Evolutionary conservation across 2,113 vertebrate species (phyloP), one percentile per base, ranked within the genome.

Genomic region (Crotalus helleri): DNA sequence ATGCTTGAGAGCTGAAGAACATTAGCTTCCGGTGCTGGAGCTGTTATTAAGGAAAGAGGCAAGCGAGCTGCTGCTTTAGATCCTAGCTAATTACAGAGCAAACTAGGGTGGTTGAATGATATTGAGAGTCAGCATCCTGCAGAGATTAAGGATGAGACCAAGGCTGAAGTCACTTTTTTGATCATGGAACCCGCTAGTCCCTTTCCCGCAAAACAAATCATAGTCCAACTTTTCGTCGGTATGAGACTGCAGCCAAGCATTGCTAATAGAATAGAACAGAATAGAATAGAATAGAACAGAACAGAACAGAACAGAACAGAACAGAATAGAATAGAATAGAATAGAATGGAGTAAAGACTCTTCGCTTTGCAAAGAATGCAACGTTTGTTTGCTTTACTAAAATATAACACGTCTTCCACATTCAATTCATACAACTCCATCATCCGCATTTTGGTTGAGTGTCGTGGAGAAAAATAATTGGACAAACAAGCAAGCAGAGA

Each of bases 381-480:
- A 0, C 5, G 7, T 54, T 85, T 92, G 13, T 49, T n/a, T 93
- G n/a, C 23, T 21, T 23, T 93, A 59, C 1, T 51, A 33, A 46
- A 92, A 88, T 94, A 93, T 85, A 93, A 8, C 13, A 9, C 74
- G 12, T 89, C 93, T 33, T 64, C 49, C 88, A 85, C 57, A 23
- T 26, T 74, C n/a, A 87, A 46, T 3, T 10, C 2, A 5, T 21
- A 7, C 53, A 58, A 0, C 91, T 92, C 8, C 3, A 0, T 57
- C 87, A 93, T 24, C 13, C 91, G 17, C 85, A 8, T 29, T 88
- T 13, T 46, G 11, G 17, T 92, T 19, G 5, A 91, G 17, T 9
- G 49, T 74, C 58, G 85, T n/a, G 92, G 0, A 81, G 0, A 58
- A n/a, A 69, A 58, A 91, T 85, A 4, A 91, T 93, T 93, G 44